Percentiles rank a stretch among this genome's conserved stretches.
These are phyloP conservation scores for Thera obeliscata DNA, from an alignment of 2,888 invertebrate species.

Conservation along the genomic window DNA sequence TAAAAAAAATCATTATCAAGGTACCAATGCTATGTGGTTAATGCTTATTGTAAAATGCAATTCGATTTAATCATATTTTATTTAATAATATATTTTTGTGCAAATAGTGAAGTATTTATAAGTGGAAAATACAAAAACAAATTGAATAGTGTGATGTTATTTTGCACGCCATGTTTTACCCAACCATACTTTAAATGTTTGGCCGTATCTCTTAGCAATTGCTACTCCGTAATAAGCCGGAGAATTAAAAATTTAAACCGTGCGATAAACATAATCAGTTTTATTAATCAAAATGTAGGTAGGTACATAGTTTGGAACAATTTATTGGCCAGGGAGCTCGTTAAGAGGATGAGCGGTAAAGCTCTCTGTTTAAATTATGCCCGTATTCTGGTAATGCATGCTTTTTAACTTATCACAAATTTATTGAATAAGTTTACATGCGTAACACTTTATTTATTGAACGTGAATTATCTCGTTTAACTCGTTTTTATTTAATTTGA, in stretches of 20 bases:
- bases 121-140: not conserved
- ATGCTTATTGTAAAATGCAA: too few species aligned
- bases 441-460: not conserved
- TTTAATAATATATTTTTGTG: too few species aligned
- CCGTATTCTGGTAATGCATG: slow-evolving; percentile 61
- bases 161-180: not conserved
- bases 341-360: slow-evolving; percentile 73
- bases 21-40: too few species aligned
- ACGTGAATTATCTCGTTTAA: not conserved
- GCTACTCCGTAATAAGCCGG: slow-evolving; percentile 58
- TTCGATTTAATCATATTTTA: too few species aligned
- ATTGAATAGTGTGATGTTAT: not conserved
- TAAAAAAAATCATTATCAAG: too few species aligned
- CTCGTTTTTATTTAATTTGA: too few species aligned
- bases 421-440: slow-evolving; percentile 30
- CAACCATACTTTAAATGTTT: slow-evolving; percentile 35
- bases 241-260: slow-evolving; percentile 63
- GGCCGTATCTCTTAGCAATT: slow-evolving; percentile 47
- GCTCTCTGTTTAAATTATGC: slow-evolving; percentile 68
- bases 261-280: slow-evolving; percentile 68
- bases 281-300: slow-evolving; percentile 70
- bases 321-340: slow-evolving; percentile 72
- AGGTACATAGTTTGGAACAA: slow-evolving; percentile 64
- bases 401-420: slow-evolving; percentile 50
- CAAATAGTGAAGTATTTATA: too few species aligned